Evolutionary conservation across 2,888 invertebrate genomes (phyloP), one percentile per base, ranked within the genome.

Genomic region (Pyrrhia umbra): DNA sequence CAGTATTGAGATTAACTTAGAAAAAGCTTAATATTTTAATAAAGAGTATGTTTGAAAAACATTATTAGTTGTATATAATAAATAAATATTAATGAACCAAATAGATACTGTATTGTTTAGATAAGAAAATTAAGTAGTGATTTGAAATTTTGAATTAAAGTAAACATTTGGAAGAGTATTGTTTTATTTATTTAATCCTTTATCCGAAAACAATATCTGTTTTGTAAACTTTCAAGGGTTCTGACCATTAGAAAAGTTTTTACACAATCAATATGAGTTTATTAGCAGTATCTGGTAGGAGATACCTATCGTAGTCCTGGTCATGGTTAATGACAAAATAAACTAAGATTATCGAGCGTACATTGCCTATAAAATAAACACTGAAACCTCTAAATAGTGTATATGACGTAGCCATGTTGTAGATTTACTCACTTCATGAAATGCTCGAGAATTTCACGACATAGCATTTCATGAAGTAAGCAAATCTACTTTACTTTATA

Each of bases 31-130:
- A 75, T 81, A 83, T 82, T 83, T 81, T 81, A 87, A 72, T 84
- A 84, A 82, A 84, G 76, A 86, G 80, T 87, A 91, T 92, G 92
- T 93, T 92, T 90, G 77, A 85, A 89, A 92, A 91, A 92, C 91
- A 89, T 87, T 87, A 85, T 78, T 88, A 85, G 85, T 77, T 91
- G 90, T 89, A 89, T 84, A 90, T 91, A n/a, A 34, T 34, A 91
- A 71, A 75, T 73, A 70, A 74, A 82, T 81, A 86, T 85, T 85
- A 79, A 78, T 77, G 88, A 89, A 89, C 84, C 85, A 88, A 87
- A 85, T 85, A 82, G 82, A 86, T 83, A 86, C 74, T 83, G 82
- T 88, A 85, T 80, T 87, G 81, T 88, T 87, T 87, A 86, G 77
- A 81, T 85, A 87, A 86, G 84, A 85, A 82, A 84, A 88, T 84